Evolutionary conservation across 2,113 vertebrate species (phyloP), one percentile per base, ranked within the genome.

Genomic region (Cephalopterus ornatus): DNA sequence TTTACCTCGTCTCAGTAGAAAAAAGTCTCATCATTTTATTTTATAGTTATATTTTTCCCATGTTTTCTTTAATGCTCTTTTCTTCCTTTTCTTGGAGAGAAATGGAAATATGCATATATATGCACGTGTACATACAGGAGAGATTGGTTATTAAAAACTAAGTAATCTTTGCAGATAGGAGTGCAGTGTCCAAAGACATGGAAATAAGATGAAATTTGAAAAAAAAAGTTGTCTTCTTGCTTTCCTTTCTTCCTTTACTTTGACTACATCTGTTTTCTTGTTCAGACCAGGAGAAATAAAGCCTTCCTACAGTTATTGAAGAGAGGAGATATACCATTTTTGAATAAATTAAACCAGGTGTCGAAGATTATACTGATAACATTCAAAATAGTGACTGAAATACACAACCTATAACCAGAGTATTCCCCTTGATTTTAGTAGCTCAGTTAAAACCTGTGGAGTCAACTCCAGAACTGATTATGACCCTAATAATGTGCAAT

Each of bases 51-150:
- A 3, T 68, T 92, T 80, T 70, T 27, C 37, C 35, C 18, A 3
- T 44, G 9, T 68, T 87, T 81, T 68, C 17, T 16, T 85, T 87
- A 88, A 41, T 42, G 13, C 22, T 16, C 12, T 74, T 79, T 91
- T 62, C 9, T 92, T 55, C 13, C 11, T 63, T 72, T 6, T 89
- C 2, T 8, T 11, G 28, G 6, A 23, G 11, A 76, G 22, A 65
- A 55, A 17, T 4, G 2, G 28, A 82, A 53, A 30, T 39, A 19
- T 28, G 8, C 6, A 5, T 49, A 0, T 27, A 12, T 47, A 7
- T 50, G 10, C 20, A 14, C 42, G 10, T 42, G 41, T 44, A 10
- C 6, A 3, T 42, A 32, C 6, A 59, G 56, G 55, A 71, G 6
- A 52, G 12, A 33, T 6, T 28, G 17, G 7, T 32, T 73, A 17